Evolutionary conservation across 2,888 invertebrate species (phyloP).

Genomic region (Shargacucullia verbasci): DNA sequence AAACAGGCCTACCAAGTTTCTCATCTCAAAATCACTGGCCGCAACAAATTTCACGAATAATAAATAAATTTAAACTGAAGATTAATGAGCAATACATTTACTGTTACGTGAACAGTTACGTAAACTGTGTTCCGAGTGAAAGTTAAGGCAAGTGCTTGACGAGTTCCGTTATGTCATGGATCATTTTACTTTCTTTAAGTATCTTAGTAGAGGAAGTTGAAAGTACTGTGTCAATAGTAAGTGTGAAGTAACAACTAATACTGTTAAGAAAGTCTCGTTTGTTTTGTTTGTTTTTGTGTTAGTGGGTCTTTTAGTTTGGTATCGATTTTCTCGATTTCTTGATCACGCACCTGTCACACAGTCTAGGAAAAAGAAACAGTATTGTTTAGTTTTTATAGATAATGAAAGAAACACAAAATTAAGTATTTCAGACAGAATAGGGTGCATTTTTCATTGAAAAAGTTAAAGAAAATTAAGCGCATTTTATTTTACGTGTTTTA

Average conservation of each 20-base stretch:
- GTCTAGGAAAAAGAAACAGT: too few species aligned
- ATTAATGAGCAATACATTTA: constrained; percentile 51
- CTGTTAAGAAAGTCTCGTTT: constrained; percentile 20
- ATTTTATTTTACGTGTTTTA: too few species aligned
- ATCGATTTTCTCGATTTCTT: too few species aligned
- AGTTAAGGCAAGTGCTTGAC: constrained; percentile 59
- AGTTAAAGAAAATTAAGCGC: too few species aligned
- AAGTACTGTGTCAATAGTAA: constrained; percentile 46
- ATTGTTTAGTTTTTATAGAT: too few species aligned
- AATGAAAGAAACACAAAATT: too few species aligned
- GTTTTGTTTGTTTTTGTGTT: constrained; percentile 35
- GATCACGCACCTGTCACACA: too few species aligned
- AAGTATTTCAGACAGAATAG: too few species aligned
- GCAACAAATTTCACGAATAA: constrained; percentile 47
- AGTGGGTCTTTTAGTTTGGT: constrained; percentile 3
- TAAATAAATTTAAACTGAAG: constrained; percentile 51
- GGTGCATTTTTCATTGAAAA: too few species aligned
- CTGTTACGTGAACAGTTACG: constrained; percentile 54
- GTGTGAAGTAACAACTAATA: constrained; percentile 21
- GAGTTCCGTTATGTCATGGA: constrained; percentile 66
- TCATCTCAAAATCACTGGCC: constrained; percentile 19
- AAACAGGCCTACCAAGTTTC: constrained; percentile 7
- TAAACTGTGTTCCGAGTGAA: constrained; percentile 65
- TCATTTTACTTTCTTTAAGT: constrained; percentile 62
- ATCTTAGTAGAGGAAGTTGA: constrained; percentile 43